Conservation (phyloP, 2,888 invertebrate genomes). For the Steinernema scapterisci region DNA sequence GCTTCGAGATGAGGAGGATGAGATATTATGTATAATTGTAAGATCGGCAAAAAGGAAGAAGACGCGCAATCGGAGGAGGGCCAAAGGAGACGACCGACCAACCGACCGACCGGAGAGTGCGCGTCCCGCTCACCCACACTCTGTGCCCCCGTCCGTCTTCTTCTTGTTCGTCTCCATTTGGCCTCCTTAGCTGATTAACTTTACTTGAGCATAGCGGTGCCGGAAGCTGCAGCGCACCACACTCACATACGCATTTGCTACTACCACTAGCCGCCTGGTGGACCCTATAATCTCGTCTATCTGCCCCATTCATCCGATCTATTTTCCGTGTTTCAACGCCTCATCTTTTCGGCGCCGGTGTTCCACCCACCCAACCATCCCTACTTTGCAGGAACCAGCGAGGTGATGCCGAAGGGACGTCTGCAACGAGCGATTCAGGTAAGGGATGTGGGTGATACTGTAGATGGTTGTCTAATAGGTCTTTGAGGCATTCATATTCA, state of each 20-base stretch:
- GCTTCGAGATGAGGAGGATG: conserved; percentile 6
- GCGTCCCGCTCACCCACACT: conserved; percentile 17
- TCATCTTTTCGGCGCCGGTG: not conserved
- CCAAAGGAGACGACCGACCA: too few species aligned
- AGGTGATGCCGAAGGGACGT: conserved; percentile 9
- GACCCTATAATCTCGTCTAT: conserved; percentile 26
- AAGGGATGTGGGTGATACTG: too few species aligned
- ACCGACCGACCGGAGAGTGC: conserved; percentile 1
- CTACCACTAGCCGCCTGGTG: conserved; percentile 12
- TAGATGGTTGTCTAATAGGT: too few species aligned
- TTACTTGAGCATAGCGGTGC: conserved; percentile 22
- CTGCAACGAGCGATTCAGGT: conserved; percentile 18
- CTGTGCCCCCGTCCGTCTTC: conserved; percentile 34
- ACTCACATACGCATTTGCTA: not conserved
- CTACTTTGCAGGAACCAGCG: too few species aligned
- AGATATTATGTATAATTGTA: conserved; percentile 30
- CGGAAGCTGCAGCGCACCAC: conserved; percentile 26
- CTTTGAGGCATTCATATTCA: too few species aligned
- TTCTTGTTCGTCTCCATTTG: conserved; percentile 37
- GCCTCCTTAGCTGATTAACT: conserved; percentile 36
- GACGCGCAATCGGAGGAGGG: not conserved
- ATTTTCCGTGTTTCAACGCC: conserved; percentile 5
- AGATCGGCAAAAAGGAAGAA: not conserved
- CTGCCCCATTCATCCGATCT: not conserved
- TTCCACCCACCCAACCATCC: not conserved